A percentile compares a stretch with the other conserved stretches of the same genome.
These are phyloP conservation scores for Schizopygopsis malacanthus DNA, from an alignment of 2,797 vertebrate genomes.

Conservation along the genomic window DNA sequence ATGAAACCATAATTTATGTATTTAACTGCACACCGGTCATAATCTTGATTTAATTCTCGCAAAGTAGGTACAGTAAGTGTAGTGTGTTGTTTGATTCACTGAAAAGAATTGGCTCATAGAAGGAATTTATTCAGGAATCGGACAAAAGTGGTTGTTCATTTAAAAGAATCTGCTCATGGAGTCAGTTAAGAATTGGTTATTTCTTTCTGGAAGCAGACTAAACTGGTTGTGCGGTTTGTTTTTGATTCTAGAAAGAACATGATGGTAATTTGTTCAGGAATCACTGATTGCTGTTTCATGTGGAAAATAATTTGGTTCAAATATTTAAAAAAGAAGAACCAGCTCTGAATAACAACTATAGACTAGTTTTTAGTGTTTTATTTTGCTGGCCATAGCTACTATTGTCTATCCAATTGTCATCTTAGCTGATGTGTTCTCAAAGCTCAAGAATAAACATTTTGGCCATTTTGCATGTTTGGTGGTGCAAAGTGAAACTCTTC, in stretches of 20 bases:
- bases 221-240: neutral
- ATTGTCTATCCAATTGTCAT: neutral
- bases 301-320: too few species aligned
- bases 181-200: neutral
- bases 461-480: constrained; percentile 1
- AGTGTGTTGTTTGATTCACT: neutral
- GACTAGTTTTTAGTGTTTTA: neutral
- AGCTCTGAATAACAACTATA: neutral
- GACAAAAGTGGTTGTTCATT: neutral
- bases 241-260: neutral
- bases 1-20: neutral
- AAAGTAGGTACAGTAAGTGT: neutral
- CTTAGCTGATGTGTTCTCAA: neutral
- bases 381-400: neutral
- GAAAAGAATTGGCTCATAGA: neutral
- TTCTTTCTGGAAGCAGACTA: neutral
- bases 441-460: constrained; percentile 11
- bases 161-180: neutral
- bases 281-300: too few species aligned
- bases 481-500: neutral
- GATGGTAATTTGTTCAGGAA: neutral
- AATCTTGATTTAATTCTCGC: neutral
- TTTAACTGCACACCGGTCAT: neutral
- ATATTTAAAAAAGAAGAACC: neutral
- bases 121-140: neutral